These are phyloP conservation scores for Solea senegalensis DNA, from an alignment of 2,113 vertebrate species.

Conservation along the genomic window DNA sequence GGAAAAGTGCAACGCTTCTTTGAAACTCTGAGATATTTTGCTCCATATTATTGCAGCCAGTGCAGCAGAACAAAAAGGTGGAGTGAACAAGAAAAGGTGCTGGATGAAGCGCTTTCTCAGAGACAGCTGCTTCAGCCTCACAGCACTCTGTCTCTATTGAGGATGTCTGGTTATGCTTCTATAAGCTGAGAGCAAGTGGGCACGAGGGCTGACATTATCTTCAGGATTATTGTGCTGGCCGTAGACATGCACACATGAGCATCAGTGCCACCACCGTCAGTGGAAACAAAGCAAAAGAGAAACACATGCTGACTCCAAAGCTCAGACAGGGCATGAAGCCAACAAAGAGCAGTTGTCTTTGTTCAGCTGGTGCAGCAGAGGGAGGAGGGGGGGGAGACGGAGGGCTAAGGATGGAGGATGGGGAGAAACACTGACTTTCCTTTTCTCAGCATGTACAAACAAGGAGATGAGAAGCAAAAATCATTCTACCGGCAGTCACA, in stretches of 20 bases:
- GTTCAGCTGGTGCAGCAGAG: constrained; percentile 66
- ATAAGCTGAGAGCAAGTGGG: constrained; percentile 36
- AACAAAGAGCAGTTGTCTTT: constrained; percentile 79
- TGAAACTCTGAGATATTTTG: constrained; percentile 44
- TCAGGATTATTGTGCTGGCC: constrained; percentile 38
- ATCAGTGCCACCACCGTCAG: constrained; percentile 29
- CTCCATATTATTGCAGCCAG: constrained; percentile 34
- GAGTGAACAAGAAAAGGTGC: constrained; percentile 54
- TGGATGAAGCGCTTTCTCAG: constrained; percentile 43
- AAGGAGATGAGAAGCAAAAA: constrained; percentile 48
- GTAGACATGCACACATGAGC: constrained; percentile 16
- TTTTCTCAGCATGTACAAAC: constrained; percentile 35
- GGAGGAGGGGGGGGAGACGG: constrained; percentile 56
- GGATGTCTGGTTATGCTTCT: constrained; percentile 48
- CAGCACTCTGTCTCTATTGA: constrained; percentile 25
- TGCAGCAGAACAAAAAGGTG: constrained; percentile 48
- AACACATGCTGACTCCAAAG: constrained; percentile 50
- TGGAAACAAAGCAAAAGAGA: constrained; percentile 17
- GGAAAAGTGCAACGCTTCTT: constrained; percentile 46
- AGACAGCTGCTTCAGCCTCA: constrained; percentile 58
- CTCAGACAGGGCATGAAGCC: constrained; percentile 52
- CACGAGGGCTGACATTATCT: constrained; percentile 46
- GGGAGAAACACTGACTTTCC: constrained; percentile 46
- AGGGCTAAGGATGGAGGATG: constrained; percentile 67
- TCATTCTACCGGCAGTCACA: constrained; percentile 13